Conservation (phyloP, 2,888 invertebrate species). For the Eupithecia subumbrata region DNA sequence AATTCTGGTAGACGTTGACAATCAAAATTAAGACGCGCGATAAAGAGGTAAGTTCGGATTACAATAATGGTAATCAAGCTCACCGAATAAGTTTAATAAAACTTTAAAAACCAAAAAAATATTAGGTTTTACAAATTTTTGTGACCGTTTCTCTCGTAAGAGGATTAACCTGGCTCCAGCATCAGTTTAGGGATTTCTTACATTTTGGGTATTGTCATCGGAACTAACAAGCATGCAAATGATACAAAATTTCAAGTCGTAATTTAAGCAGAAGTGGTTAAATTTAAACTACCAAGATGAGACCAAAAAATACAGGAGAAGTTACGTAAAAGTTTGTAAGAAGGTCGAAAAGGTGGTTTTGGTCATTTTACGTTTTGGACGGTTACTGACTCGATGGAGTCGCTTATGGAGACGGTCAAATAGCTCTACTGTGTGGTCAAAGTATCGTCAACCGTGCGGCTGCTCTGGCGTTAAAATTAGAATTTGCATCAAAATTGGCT, state of each 20-base stretch:
- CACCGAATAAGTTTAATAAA: background rate
- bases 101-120: no score
- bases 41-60: background rate
- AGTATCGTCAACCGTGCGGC: conserved; percentile 16
- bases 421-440: background rate
- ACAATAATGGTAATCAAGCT: background rate
- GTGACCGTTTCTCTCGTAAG: background rate
- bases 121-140: background rate
- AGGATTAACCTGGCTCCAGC: background rate
- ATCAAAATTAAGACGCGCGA: background rate
- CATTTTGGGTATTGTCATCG: background rate
- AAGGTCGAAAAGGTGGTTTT: no score
- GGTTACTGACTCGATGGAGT: background rate
- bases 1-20: background rate
- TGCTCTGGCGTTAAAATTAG: conserved; percentile 25
- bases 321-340: no score
- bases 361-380: no score
- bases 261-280: no score
- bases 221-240: background rate
- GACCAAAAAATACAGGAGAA: background rate
- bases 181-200: background rate
- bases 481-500: conserved; percentile 35
- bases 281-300: background rate
- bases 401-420: background rate
- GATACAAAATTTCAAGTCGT: no score